Conservation (phyloP, 2,113 vertebrate genomes). For the Egretta garzetta region DNA sequence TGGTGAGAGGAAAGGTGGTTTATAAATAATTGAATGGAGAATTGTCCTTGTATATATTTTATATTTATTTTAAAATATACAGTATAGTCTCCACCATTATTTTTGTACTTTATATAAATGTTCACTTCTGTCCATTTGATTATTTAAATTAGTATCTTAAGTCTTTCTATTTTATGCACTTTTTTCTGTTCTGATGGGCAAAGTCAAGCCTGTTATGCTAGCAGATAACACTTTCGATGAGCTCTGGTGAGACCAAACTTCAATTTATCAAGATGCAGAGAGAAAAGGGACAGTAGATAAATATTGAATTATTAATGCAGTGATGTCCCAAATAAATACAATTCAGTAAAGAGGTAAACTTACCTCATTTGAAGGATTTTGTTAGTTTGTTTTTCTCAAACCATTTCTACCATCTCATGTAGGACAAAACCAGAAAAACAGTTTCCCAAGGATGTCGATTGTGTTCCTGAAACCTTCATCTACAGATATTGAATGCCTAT, state of each 20-base stretch:
- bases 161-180: background rate
- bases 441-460: background rate
- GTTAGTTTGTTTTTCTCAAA: background rate
- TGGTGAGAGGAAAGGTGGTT: background rate
- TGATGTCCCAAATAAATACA: background rate
- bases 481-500: background rate
- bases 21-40: background rate
- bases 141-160: background rate
- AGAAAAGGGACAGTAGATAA: background rate
- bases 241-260: background rate
- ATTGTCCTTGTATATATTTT: background rate
- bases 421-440: background rate
- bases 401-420: background rate
- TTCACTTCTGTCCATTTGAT: background rate
- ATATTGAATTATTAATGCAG: background rate
- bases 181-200: background rate
- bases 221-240: background rate
- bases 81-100: background rate
- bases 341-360: background rate
- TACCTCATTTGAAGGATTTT: background rate
- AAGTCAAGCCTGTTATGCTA: background rate
- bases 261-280: background rate
- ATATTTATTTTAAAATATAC: background rate
- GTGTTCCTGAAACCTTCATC: background rate
- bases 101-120: background rate